Evolutionary conservation across 1,140 invertebrate genomes (phyloP).

Genomic region (Conus betulinus): DNA sequence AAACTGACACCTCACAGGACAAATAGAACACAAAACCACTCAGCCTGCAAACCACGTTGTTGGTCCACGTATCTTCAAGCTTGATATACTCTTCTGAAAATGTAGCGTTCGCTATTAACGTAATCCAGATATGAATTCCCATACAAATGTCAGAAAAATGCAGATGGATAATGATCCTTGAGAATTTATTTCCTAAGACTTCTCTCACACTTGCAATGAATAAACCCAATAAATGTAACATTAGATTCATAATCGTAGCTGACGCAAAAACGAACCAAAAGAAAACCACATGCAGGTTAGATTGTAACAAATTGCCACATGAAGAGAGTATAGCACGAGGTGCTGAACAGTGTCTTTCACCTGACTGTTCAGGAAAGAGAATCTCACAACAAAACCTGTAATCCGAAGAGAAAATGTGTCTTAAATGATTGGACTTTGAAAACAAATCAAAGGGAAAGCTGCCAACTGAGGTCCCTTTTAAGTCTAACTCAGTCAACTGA

Average conservation of each 20-base stretch:
- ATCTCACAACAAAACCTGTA: slow-evolving; percentile 49
- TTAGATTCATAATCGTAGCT: slow-evolving; percentile 39
- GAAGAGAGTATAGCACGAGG: neutral
- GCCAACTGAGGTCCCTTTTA: slow-evolving; percentile 30
- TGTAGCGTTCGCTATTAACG: slow-evolving; percentile 55
- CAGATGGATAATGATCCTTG: slow-evolving; percentile 52
- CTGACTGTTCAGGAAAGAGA: neutral
- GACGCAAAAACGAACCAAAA: slow-evolving; percentile 39
- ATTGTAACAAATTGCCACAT: slow-evolving; percentile 31
- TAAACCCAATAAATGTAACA: slow-evolving; percentile 40
- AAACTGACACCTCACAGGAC: slow-evolving; percentile 58
- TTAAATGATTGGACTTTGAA: neutral
- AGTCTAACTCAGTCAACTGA: slow-evolving; percentile 5
- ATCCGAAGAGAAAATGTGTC: slow-evolving; percentile 32
- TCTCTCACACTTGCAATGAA: neutral
- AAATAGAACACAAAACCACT: slow-evolving; percentile 60
- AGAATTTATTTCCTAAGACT: slow-evolving; percentile 38
- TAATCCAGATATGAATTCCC: slow-evolving; percentile 64
- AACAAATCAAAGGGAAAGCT: slow-evolving; percentile 38
- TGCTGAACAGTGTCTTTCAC: neutral
- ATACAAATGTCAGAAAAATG: slow-evolving; percentile 59
- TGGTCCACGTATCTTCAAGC: slow-evolving; percentile 52
- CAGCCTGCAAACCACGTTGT: slow-evolving; percentile 47
- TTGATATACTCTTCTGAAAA: slow-evolving; percentile 52
- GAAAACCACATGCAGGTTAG: slow-evolving; percentile 24